These are phyloP conservation scores for Girardinichthys multiradiatus DNA, from an alignment of 2,113 vertebrate genomes.

Conservation along the genomic window DNA sequence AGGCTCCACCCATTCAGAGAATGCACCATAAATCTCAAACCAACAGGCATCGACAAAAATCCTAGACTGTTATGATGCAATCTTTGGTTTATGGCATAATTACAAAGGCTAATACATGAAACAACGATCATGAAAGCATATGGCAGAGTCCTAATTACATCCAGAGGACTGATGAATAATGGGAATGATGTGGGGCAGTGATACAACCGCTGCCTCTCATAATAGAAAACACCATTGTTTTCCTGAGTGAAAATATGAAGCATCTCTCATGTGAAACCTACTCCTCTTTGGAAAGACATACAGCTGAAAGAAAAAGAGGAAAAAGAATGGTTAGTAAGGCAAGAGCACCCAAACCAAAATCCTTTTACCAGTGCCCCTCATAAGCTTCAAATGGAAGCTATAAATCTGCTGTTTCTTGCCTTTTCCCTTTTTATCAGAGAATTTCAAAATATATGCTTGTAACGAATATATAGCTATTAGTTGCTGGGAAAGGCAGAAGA, in stretches of 20 bases:
- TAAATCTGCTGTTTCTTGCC: constrained; percentile 8
- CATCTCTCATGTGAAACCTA: constrained; percentile 50
- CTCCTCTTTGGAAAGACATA: constrained; percentile 23
- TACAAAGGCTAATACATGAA: constrained; percentile 55
- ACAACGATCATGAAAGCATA: constrained; percentile 54
- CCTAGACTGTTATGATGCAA: constrained; percentile 36
- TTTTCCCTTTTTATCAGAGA: not conserved
- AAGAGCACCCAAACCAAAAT: not conserved
- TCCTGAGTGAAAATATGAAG: constrained; percentile 64
- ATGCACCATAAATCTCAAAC: constrained; percentile 46
- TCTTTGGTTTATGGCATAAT: constrained; percentile 57
- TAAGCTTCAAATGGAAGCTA: constrained; percentile 6
- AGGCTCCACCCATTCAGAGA: constrained; percentile 44
- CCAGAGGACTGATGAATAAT: constrained; percentile 60
- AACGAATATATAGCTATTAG: not conserved
- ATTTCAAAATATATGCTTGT: not conserved
- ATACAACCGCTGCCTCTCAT: constrained; percentile 60
- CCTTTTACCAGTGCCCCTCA: constrained; percentile 13
- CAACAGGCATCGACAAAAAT: constrained; percentile 37
- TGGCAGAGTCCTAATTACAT: constrained; percentile 62
- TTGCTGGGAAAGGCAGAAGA: not conserved
- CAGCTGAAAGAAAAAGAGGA: constrained; percentile 21
- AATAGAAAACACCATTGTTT: constrained; percentile 71
- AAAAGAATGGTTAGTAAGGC: constrained; percentile 19
- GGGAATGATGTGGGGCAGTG: constrained; percentile 56